Evolutionary conservation across 2,797 vertebrate genomes (phyloP).

Genomic region (Dendrocincla fuliginosa): DNA sequence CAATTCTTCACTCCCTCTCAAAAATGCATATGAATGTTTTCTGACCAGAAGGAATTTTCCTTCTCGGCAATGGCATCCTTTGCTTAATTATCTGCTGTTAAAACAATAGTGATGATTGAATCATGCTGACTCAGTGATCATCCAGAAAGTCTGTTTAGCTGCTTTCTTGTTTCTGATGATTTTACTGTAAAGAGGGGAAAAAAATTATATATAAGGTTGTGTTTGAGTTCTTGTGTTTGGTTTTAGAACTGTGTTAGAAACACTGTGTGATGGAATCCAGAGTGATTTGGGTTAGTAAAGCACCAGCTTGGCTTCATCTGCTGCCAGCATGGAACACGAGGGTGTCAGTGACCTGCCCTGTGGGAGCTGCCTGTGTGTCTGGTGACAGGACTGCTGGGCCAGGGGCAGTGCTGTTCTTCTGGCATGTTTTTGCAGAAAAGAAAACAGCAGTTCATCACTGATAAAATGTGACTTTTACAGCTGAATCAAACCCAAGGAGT

Average conservation of each 20-base stretch:
- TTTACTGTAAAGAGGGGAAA: background rate
- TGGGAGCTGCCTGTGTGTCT: background rate
- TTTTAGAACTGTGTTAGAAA: background rate
- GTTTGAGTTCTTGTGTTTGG: background rate
- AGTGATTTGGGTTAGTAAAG: background rate
- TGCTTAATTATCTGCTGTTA: background rate
- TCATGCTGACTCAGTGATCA: background rate
- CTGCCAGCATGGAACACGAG: background rate
- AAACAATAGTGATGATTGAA: background rate
- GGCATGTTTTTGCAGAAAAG: background rate
- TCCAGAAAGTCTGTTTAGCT: background rate
- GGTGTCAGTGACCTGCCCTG: background rate
- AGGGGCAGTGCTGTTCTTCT: background rate
- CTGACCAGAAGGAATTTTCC: background rate
- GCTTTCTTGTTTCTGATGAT: background rate
- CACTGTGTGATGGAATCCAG: background rate
- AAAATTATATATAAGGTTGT: background rate
- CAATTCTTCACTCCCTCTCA: background rate
- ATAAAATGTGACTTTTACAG: background rate
- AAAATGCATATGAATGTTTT: rapidly evolving
- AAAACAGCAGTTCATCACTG: background rate
- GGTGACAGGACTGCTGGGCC: background rate
- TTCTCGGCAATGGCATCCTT: background rate
- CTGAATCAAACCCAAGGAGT: background rate
- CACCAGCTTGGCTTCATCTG: background rate